These are phyloP conservation scores for Lepus townsendii DNA, from an alignment of 2,797 vertebrate species.

Conservation along the genomic window DNA sequence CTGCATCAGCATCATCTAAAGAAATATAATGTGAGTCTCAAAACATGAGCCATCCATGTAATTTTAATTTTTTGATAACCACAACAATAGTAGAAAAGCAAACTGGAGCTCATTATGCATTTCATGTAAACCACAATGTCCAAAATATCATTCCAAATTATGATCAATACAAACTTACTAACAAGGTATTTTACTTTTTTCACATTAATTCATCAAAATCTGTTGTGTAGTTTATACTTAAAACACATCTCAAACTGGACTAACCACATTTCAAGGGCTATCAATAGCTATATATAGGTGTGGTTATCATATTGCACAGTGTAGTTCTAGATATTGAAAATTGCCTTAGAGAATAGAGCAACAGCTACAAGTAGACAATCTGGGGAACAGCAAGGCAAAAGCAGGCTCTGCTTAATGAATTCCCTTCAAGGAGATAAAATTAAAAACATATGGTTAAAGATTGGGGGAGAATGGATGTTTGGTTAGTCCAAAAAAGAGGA, in stretches of 20 bases:
- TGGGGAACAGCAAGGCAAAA: background rate
- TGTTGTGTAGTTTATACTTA: background rate
- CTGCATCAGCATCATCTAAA: background rate
- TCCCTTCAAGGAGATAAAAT: background rate
- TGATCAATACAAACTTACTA: background rate
- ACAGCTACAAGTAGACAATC: background rate
- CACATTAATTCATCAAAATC: background rate
- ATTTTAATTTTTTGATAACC: constrained; percentile 15
- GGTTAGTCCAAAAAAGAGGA: background rate
- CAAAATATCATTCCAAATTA: constrained; percentile 6
- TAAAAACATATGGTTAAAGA: background rate
- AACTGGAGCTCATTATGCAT: constrained; percentile 7
- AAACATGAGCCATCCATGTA: background rate
- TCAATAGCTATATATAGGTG: background rate
- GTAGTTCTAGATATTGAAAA: background rate
- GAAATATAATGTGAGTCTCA: background rate
- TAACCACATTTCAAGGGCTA: background rate
- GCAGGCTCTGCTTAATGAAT: background rate
- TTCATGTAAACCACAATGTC: background rate
- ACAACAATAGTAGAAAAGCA: background rate
- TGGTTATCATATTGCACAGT: background rate
- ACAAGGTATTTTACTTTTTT: constrained; percentile 3
- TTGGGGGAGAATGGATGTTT: no score
- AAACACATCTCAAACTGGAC: background rate
- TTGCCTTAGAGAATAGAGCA: background rate